Base-by-base conservation (phyloP, 1,140 invertebrate genomes). In the Leguminivora glycinivorella region DNA sequence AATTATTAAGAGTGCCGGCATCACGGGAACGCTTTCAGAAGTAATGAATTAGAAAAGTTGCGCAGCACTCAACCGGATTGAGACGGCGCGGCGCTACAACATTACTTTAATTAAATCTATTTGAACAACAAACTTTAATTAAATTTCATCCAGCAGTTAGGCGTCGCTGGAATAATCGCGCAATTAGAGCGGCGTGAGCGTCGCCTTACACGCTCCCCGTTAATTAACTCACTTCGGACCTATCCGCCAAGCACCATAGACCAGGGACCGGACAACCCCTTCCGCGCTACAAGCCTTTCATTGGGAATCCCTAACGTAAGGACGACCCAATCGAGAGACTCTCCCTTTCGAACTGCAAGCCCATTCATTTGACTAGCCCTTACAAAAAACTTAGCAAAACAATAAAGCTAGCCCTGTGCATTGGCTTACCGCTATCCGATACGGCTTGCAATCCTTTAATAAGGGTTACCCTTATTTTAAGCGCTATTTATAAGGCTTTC, bases 101-200 rank as follows among this genome's bases (percentile, higher is more conserved):
- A 90, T 90, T 89, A 90, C 87, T 91, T 91, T 91, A 91, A 91
- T 91, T 91, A 91, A 91, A 91, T 91, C 88, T 91, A 91, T 91
- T 91, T 89, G 85, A 90, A 91, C 89, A 91, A 91, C 89, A 91
- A 91, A 90, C 83, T 91, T 91, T 91, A 91, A 91, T 91, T 90
- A 91, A 90, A 90, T 91, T 90, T 91, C 88, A 91, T 91, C 88
- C 85, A 88, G 87, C 89, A 89, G 89, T 91, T 91, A 89, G 87
- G 88, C 89, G 88, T 88, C 89, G 88, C 85, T 85, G 89, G 89
- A 91, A 91, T 91, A 91, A 91, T 90, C 89, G 89, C 83, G 87
- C 89, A 91, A 91, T 91, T 91, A 91, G 89, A 90, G 87, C 85
- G 87, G 80, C 89, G 86, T 88, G 86, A 91, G 88, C 88, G 87